Conservation (phyloP, 2,888 invertebrate species). For the Cybosia mesomella region DNA sequence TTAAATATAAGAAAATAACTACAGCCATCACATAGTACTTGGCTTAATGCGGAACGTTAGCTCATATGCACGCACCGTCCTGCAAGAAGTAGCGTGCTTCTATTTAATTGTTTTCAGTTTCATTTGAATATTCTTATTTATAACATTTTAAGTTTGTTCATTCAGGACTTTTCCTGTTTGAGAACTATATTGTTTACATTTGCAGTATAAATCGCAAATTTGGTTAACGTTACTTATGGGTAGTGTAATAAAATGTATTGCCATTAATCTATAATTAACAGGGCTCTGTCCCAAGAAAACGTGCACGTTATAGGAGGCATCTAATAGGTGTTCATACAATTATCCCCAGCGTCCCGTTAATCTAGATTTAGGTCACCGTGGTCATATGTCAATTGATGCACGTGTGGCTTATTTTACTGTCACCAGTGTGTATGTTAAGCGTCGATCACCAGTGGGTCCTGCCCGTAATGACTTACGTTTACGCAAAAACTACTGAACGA, state of each 20-base stretch:
- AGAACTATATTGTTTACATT: too few relatives aligned
- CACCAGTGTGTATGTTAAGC: not conserved
- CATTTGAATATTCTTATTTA: too few relatives aligned
- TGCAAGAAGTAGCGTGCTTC: too few relatives aligned
- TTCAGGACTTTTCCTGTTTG: too few relatives aligned
- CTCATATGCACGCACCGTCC: too few relatives aligned
- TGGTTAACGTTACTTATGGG: not conserved
- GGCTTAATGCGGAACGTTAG: too few relatives aligned
- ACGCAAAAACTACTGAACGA: too few relatives aligned
- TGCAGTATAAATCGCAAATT: too few relatives aligned
- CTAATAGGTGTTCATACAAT: constrained; percentile 20
- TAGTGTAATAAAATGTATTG: not conserved
- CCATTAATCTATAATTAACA: not conserved
- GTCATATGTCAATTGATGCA: constrained; percentile 52
- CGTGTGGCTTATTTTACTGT: constrained; percentile 43
- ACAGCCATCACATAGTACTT: not conserved
- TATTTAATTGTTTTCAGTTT: too few relatives aligned
- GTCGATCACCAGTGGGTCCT: too few relatives aligned
- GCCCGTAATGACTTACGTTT: too few relatives aligned
- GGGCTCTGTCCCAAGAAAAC: not conserved
- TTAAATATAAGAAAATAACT: constrained; percentile 31
- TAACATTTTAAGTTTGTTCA: too few relatives aligned
- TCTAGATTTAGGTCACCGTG: constrained; percentile 16
- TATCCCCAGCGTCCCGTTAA: constrained; percentile 25
- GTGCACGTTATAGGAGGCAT: constrained; percentile 21